Base-by-base conservation (phyloP, 2,888 invertebrate genomes). In the Lymantria dispar region DNA sequence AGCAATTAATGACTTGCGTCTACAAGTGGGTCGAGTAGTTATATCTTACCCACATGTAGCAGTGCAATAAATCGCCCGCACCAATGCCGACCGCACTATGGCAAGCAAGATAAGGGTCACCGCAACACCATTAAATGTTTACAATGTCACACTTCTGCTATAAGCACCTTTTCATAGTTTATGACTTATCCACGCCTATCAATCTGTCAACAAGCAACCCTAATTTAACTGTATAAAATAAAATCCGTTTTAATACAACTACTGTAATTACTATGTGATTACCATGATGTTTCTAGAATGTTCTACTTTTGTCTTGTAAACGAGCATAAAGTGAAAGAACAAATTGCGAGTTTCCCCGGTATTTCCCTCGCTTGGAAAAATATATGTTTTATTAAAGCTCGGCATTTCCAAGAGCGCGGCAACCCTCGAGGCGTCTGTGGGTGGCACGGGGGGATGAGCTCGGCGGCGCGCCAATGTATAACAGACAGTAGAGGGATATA, bases 321-420 rank as follows among this genome's bases (percentile, higher is more conserved):
- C 90, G 91, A 88, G 89, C 88, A 89, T 91, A 91, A 91, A 91
- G 91, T 91, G 91, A 91, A 91, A 90, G 90, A 91, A 90, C 91
- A 91, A 91, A 91, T 91, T 90, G 89, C 88, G 89, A 91, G 89
- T 89, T 90, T 90, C 90, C 89, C 88, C 90, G 88, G 90, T 88
- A 90, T 90, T 91, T 91, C 90, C 89, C 89, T 86, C 90, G 91
- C 89, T 90, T 87, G 88, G 89, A 90, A 90, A 90, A 91, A 91
- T 91, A 89, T 90, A 91, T 91, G 91, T 91, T 91, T 91, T 91
- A 91, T 91, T 91, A 91, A 91, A 90, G 91, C 91, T 90, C 89
- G 89, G 90, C 89, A 87, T 91, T 91, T 91, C 90, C 91, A 88
- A 90, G 90, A 88, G 87, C 87, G 82, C 75, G 78, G 85, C 83